These are phyloP conservation scores for Stichodactyla mertensii DNA, from an alignment of 64 coral and sea anemone genomes.

Conservation along the genomic window DNA sequence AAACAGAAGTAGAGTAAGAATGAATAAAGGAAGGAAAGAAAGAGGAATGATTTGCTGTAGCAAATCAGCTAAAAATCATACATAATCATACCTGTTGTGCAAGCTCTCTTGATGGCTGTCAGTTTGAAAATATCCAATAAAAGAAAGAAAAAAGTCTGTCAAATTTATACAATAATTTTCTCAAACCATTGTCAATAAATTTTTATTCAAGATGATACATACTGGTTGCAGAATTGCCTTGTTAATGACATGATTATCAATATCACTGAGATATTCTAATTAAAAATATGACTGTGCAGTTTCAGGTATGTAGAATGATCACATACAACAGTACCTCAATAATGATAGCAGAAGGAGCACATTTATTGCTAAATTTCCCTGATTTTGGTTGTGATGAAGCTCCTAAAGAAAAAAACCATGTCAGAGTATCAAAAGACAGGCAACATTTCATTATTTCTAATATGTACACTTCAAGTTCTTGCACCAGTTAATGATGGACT, in stretches of 20 bases:
- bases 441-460: no score
- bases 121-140: neutral
- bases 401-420: slow-evolving; percentile 10
- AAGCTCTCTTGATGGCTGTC: slow-evolving; percentile 85
- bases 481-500: no score
- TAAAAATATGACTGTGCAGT: no score
- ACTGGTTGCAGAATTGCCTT: no score
- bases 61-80: neutral
- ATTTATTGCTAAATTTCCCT: slow-evolving; percentile 78
- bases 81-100: slow-evolving; percentile 73
- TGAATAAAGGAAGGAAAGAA: neutral
- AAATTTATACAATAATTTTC: no score
- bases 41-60: neutral
- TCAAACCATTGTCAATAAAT: no score
- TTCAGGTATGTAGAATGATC: neutral
- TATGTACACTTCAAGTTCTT: no score
- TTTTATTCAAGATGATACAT: no score
- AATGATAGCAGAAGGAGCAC: slow-evolving; percentile 90
- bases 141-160: neutral
- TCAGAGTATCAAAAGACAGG: no score
- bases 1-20: neutral
- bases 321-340: slow-evolving; percentile 58
- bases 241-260: no score
- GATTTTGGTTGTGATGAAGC: slow-evolving; percentile 47
- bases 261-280: no score